Base-by-base conservation (phyloP, 2,888 invertebrate genomes). In the Petrophora chlorosata region DNA sequence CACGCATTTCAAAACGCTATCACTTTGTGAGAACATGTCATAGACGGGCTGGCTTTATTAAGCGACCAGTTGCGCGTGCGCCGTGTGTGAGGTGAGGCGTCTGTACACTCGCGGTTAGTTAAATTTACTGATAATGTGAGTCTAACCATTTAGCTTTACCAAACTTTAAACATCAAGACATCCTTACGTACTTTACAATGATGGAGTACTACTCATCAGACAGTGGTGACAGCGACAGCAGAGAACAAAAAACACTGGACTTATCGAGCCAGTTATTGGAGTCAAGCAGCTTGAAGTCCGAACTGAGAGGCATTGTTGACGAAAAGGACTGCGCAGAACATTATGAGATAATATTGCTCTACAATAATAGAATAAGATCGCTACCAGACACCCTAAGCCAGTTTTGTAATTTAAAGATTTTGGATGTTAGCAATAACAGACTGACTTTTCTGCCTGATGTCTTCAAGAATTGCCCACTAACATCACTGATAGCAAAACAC, bases 341-440 rank as follows among this genome's bases (percentile, higher is more conserved):
- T 63, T 92, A 94, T 58, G 95, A 96, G 77, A 94, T 94, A 34
- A 90, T 98, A 56, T 92, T 96, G 53, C 91, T 99, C 1, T 95
- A 97, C 82, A 96, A 97, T 79, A 99, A 99, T 87, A 92, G 93
- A 28, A 88, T 99, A 56, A 92, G 91, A 45, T 84, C 86, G 3
- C 76, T 97, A 40, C 99, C 92, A 53, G 82, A 81, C 10, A 92
- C 93, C 41, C 91, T 93, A 56, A 81, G 87, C 55, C 91, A 91
- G 72, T 96, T 96, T 79, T 82, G 78, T 55, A 95, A 95, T 81
- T 88, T 98, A 55, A 94, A 94, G 73, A 92, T 94, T 47, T 85
- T 99, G 67, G 98, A 98, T 79, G 87, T 98, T 19, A 98, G 98
- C 75, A 95, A 95, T 71, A 99, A 98, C 80, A 94, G 94, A 36